Base-by-base conservation (phyloP, 2,797 vertebrate genomes). In the Cichlasoma orientale region DNA sequence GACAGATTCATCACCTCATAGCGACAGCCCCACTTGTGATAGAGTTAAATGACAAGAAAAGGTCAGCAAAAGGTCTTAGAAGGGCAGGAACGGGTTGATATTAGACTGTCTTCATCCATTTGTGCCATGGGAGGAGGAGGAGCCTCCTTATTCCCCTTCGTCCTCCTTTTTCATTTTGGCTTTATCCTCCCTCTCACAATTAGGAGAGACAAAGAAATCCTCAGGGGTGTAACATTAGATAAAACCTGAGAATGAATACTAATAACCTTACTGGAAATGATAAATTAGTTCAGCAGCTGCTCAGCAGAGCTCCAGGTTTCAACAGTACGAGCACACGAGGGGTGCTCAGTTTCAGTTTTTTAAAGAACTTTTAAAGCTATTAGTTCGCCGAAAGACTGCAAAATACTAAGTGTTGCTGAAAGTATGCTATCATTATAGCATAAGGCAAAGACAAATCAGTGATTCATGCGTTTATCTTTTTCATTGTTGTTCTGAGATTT, bases 31-130 rank as follows among this genome's bases (percentile, higher is more conserved):
- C 82, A 75, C 84, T 89, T 85, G 86, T 90, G 81, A 91, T 71
- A 38, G 72, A 84, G 82, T 83, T 79, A 91, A 90, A 88, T 86
- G 89, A 93, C 90, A 90, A 66, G 44, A 69, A 94, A 95, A 94
- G 94, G 93, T 93, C 93, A 93, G 38, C 70, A 50, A 94, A 95
- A 95, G 94, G 94, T 94, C 91, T 89, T 74, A 82, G 83, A 93
- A 92, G 90, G 92, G 89, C 90, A 87, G 82, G 57, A 70, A 75
- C 33, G 71, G 71, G 44, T 56, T 88, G 86, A 29, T 84, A 84
- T 90, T 87, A 82, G 16, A 82, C 71, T 16, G 66, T 84, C 79
- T 83, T 86, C 85, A 90, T 88, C 69, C 44, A 33, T 82, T 72
- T 76, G 63, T 72, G 55, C 54, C 71, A 61, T 21, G 77, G 89